Evolutionary conservation across 2,888 invertebrate genomes (phyloP), one percentile per base, ranked within the genome.

Genomic region (Caenorhabditis sinica): DNA sequence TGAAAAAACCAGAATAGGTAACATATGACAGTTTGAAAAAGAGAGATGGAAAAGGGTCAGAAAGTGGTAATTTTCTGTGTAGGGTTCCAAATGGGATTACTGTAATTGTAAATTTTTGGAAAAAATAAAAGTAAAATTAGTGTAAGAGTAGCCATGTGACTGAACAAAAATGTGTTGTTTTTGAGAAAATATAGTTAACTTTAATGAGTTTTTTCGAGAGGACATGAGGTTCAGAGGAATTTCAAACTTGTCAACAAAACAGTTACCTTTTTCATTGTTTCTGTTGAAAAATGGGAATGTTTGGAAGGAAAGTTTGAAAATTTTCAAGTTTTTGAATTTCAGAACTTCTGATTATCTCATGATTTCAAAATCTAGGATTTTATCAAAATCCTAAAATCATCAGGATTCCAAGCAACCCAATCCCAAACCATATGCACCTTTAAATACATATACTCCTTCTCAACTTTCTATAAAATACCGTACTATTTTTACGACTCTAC

Each of bases 401-500:
- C 11, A 45, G 11, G 3, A 15, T 45, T 45, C 17, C 11, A 45
- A 45, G n/a, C n/a, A n/a, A n/a, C n/a, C n/a, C 36, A 43, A 43
- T 43, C 43, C 15, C 17, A 43, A 43, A 43, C 36, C 36, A 36
- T 8, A 5, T 36, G 5, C 5, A 36, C 11, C 11, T 36, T 36
- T 36, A 36, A 36, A 36, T 8, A 36, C 5, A 36, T 53, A 23
- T 23, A 23, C 53, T 15, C 20, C 23, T 58, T 58, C 30, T 20
- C 23, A 3, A 15, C 8, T 3, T 4, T 51, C 15, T 45, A 15
- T n/a, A 45, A 45, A 45, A 11, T 45, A 45, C 40, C 43, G 65
- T 43, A 65, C 45, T 33, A 20, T 33, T 68, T 58, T 53, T 69
- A 69, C 68, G 36, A 53, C 68, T 33, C 33, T 33, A 33, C 33